Conservation (phyloP, 2,113 vertebrate species). For the Peromyscus californicus region DNA sequence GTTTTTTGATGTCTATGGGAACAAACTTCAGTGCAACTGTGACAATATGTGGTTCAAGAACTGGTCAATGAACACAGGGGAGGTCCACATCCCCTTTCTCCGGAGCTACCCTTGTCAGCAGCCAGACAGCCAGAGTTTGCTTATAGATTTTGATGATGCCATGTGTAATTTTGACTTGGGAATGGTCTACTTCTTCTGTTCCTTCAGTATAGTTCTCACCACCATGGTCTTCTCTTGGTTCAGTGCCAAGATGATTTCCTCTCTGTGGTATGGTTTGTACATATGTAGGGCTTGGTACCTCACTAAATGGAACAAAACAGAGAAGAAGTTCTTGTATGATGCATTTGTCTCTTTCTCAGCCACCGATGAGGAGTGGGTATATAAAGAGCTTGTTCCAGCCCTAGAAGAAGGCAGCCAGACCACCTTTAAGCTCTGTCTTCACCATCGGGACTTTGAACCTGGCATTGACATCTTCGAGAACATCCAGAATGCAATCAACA, state of each 20-base stretch:
- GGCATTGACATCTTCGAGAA: slow-evolving; percentile 92
- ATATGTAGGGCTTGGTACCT: slow-evolving; percentile 90
- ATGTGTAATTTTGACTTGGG: slow-evolving; percentile 90
- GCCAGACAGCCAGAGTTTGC: slow-evolving; percentile 71
- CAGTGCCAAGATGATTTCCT: slow-evolving; percentile 89
- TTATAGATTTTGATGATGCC: slow-evolving; percentile 87
- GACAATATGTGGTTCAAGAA: slow-evolving; percentile 82
- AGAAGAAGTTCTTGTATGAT: slow-evolving; percentile 89
- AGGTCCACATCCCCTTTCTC: slow-evolving; percentile 90
- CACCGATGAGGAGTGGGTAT: slow-evolving; percentile 90
- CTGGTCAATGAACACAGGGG: slow-evolving; percentile 67
- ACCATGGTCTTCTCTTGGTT: slow-evolving; percentile 88
- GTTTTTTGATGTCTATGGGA: slow-evolving; percentile 91
- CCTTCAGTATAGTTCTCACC: slow-evolving; percentile 83
- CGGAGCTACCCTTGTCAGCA: slow-evolving; percentile 82
- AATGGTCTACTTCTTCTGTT: slow-evolving; percentile 87
- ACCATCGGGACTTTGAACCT: slow-evolving; percentile 93
- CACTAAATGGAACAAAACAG: slow-evolving; percentile 84
- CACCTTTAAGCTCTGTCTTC: slow-evolving; percentile 91
- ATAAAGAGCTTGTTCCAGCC: slow-evolving; percentile 89
- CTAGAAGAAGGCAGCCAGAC: slow-evolving; percentile 86
- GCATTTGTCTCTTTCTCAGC: slow-evolving; percentile 95
- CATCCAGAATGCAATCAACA: slow-evolving; percentile 92
- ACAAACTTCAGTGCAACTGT: slow-evolving; percentile 90
- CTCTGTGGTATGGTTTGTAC: slow-evolving; percentile 90